Base-by-base conservation (phyloP, 2,797 vertebrate species). In the Rhynchotus rufescens region DNA sequence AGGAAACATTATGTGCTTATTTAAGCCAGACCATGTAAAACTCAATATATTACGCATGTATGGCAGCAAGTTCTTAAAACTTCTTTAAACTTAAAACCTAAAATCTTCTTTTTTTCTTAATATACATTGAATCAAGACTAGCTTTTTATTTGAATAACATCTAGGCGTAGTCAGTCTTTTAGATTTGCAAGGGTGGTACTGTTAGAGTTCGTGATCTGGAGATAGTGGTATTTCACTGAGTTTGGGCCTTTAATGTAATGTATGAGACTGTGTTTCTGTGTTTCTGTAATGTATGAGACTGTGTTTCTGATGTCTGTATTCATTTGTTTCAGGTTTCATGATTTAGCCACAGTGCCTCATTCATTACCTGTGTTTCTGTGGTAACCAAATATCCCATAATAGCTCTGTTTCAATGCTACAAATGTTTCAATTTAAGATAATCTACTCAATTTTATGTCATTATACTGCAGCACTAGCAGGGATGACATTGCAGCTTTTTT, bases 341-440 rank as follows among this genome's bases (percentile, higher is more conserved):
- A 72, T 67, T 95, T 96, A 90, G 42, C 86, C 45, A 66, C 84
- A 60, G 44, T 44, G 36, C 47, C 49, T 78, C 56, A 77, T 92
- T 91, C 45, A 67, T 86, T 94, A 88, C 79, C 72, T 93, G 15
- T 65, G 85, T 95, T 94, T 67, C 95, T 79, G 85, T 73, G 78
- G 93, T 73, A 93, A 96, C 81, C 19, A 71, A 80, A 86, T 91
- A 88, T 92, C 86, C 89, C 85, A 86, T 92, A 95, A 94, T 91
- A 52, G 23, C 26, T 90, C 26, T 93, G 56, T 80, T 92, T 61
- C 6, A 25, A 80, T 84, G 56, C 68, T 79, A 78, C 92, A 92
- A 94, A 40, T 86, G 28, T 95, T 96, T 93, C 72, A 89, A 14
- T 96, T 96, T 94, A 85, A 80, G 47, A 6, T 73, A 88, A 86